Evolutionary conservation across 2,797 vertebrate species (phyloP).

Genomic region (Ciconia nigra): DNA sequence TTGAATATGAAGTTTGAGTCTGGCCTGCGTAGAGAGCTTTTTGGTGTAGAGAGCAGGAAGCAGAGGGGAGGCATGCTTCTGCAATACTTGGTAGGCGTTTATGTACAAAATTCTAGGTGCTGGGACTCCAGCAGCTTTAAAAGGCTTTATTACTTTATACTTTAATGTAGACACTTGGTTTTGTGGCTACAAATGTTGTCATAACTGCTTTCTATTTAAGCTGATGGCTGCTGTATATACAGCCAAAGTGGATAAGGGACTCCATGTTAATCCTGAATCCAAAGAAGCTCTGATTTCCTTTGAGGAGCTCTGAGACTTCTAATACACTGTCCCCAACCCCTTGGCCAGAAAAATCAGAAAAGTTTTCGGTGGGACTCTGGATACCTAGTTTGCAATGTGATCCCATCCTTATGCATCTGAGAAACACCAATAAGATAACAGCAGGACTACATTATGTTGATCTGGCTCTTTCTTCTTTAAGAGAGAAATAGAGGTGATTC

Average conservation of each 20-base stretch:
- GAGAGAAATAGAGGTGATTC: neutral
- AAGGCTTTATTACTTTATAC: neutral
- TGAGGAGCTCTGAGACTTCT: neutral
- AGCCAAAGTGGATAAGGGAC: neutral
- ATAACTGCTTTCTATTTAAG: neutral
- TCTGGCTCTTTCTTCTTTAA: neutral
- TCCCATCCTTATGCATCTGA: neutral
- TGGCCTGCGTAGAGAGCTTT: neutral
- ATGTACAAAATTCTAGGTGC: neutral
- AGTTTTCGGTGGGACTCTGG: neutral
- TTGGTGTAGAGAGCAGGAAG: neutral
- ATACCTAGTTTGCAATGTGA: neutral
- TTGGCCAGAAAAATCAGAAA: neutral
- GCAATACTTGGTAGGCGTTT: neutral
- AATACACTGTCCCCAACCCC: neutral
- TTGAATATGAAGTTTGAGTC: neutral
- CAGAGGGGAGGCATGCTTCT: neutral
- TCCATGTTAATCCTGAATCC: neutral
- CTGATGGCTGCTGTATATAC: neutral
- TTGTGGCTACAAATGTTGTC: neutral
- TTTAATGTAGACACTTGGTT: neutral
- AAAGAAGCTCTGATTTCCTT: neutral
- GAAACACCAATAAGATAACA: neutral
- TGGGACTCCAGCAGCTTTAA: neutral
- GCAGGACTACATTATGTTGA: neutral